These are phyloP conservation scores for Trogon melanurus DNA, from an alignment of 2,113 vertebrate genomes.

Conservation along the genomic window DNA sequence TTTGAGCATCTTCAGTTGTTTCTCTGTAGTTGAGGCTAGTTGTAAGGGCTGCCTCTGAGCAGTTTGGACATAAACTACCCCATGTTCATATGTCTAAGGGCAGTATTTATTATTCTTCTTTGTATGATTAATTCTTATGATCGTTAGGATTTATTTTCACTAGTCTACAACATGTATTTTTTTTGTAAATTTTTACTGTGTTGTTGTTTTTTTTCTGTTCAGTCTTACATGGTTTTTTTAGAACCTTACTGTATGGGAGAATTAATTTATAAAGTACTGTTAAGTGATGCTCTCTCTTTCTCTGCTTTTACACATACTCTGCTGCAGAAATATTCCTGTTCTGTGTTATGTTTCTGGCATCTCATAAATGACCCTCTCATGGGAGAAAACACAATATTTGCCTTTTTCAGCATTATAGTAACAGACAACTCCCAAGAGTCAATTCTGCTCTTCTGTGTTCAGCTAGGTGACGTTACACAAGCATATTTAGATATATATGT, in stretches of 20 bases:
- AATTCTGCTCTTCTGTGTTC: neutral
- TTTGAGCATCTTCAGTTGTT: neutral
- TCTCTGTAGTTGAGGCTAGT: neutral
- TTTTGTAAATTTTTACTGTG: neutral
- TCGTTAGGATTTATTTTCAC: neutral
- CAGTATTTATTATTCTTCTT: neutral
- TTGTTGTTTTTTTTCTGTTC: neutral
- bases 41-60: neutral
- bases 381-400: neutral
- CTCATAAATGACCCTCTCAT: neutral
- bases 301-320: neutral
- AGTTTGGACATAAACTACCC: neutral
- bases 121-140: neutral
- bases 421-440: neutral
- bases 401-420: neutral
- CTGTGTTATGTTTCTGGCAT: neutral
- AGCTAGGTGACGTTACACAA: neutral
- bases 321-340: neutral
- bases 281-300: neutral
- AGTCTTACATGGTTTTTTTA: neutral
- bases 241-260: neutral
- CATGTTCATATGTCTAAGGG: neutral
- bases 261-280: neutral
- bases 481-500: neutral
- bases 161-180: neutral